Base-by-base conservation (phyloP, 2,113 vertebrate species). In the Chitala chitala region DNA sequence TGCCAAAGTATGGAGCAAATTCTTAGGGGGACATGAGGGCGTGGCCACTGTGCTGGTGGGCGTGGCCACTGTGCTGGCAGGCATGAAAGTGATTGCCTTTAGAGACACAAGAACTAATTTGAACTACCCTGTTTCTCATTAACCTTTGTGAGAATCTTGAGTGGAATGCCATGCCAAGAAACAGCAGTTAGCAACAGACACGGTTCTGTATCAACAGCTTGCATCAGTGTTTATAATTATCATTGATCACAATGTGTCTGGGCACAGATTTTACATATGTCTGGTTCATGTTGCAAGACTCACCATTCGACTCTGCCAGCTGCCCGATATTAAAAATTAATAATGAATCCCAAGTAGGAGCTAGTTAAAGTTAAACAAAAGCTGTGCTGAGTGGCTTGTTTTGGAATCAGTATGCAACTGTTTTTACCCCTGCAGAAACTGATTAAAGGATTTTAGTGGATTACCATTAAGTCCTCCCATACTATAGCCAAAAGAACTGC, bases 351-450 rank as follows among this genome's bases (percentile, higher is more conserved):
- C 1, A 7, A 12, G 44, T 46, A 6, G 44, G 12, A 46, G 13
- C 59, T 63, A 33, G 22, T 22, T 22, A 33, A 36, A 44, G 38
- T 13, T 22, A 40, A n/a, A n/a, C n/a, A n/a, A n/a, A n/a, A n/a
- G n/a, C n/a, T n/a, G n/a, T n/a, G n/a, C n/a, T n/a, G 46, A 48
- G 46, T 48, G 46, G 40, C 63, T 66, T 55, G 26, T 55, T 55
- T 71, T 42, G 22, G 36, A 71, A 71, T 71, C 36, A 71, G 55
- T n/a, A 10, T 12, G 33, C 36, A 56, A 55, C n/a, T 42, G 51
- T 55, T 70, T 70, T 33, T 63, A 31, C 31, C 10, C 0, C 46
- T 20, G 31, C 29, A 38, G 36, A 55, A 36, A 40, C 31, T 12
- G 36, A 38, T 71, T 55, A 56, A 13, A 33, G 51, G 69, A 53